Evolutionary conservation across 35 echinoderm and acorn worm genomes (phyloP).

Genomic region (Amphiura filiformis): DNA sequence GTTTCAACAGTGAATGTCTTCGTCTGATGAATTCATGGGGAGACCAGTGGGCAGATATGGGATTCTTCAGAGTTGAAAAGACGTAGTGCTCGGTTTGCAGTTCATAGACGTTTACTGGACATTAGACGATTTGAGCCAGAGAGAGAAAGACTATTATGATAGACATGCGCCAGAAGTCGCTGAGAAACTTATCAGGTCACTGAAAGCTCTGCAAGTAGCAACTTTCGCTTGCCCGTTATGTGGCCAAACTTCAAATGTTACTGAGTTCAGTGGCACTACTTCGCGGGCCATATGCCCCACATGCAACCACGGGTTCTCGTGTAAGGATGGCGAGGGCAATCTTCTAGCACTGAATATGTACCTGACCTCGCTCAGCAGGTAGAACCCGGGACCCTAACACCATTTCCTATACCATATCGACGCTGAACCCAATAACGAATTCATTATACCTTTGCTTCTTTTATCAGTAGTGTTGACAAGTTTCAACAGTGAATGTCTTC

Average conservation of each 20-base stretch:
- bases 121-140: neutral
- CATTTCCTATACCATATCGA: no score
- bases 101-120: neutral
- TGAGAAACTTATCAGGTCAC: neutral
- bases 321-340: neutral
- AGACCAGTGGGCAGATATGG: neutral
- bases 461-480: neutral
- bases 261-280: neutral
- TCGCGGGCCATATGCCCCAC: neutral
- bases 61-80: neutral
- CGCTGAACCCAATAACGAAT: no score
- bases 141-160: neutral
- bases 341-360: neutral
- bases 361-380: neutral
- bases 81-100: neutral
- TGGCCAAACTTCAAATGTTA: neutral
- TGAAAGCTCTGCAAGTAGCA: neutral
- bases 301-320: neutral
- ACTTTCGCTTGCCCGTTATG: neutral
- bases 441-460: no score
- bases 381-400: no score
- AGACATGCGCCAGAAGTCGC: neutral
- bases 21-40: constrained; percentile 1
- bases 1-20: neutral
- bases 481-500: neutral